Conservation (phyloP, 2,113 vertebrate genomes). For the Nanorana parkeri region DNA sequence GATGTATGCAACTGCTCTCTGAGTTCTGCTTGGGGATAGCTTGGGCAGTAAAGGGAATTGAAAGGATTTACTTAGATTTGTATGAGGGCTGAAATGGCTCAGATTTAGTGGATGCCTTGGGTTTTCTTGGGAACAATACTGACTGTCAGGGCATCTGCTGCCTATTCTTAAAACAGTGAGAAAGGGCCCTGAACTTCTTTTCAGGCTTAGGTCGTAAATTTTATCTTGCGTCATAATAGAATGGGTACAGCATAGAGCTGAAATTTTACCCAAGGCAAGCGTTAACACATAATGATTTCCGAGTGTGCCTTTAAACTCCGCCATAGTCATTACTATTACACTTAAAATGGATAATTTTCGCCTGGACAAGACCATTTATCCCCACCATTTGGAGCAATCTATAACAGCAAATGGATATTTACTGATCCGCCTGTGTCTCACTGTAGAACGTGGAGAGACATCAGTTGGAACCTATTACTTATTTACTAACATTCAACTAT, state of each 20-base stretch:
- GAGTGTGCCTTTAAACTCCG: slow-evolving; percentile 60
- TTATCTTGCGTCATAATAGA: slow-evolving; percentile 72
- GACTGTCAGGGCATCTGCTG: slow-evolving; percentile 73
- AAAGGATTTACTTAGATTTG: slow-evolving; percentile 62
- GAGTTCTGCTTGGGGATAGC: slow-evolving; percentile 59
- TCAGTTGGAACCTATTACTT: slow-evolving; percentile 57
- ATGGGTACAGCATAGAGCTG: slow-evolving; percentile 72
- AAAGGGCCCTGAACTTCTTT: slow-evolving; percentile 74
- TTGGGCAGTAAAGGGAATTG: slow-evolving; percentile 57
- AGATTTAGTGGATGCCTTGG: slow-evolving; percentile 70
- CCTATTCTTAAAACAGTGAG: slow-evolving; percentile 71
- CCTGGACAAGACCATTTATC: slow-evolving; percentile 51
- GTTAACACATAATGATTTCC: slow-evolving; percentile 74
- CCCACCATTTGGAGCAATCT: slow-evolving; percentile 47
- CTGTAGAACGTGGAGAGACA: slow-evolving; percentile 48
- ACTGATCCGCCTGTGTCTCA: slow-evolving; percentile 41
- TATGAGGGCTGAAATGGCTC: slow-evolving; percentile 64
- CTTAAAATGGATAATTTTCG: slow-evolving; percentile 55
- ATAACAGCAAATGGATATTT: slow-evolving; percentile 55
- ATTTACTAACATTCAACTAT: slow-evolving; percentile 16
- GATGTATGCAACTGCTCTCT: slow-evolving; percentile 55
- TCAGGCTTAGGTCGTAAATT: slow-evolving; percentile 76
- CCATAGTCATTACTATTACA: slow-evolving; percentile 52
- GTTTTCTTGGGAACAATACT: slow-evolving; percentile 75
- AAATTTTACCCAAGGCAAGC: slow-evolving; percentile 76